Evolutionary conservation across 1,140 invertebrate genomes (phyloP).

Genomic region (Contarinia nasturtii): DNA sequence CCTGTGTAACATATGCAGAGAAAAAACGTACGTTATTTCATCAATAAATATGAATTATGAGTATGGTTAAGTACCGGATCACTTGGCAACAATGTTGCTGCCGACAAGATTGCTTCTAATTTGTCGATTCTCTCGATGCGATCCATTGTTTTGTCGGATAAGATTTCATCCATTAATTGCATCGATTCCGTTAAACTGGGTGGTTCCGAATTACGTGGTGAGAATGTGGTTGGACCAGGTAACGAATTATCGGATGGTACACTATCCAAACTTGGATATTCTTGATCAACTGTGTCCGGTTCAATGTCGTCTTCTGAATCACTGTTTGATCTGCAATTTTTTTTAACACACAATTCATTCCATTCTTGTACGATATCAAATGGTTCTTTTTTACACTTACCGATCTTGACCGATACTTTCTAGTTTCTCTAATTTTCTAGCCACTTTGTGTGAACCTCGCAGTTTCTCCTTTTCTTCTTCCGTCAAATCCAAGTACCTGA

Average conservation of each 20-base stretch:
- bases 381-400: constrained; percentile 10
- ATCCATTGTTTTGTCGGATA: constrained; percentile 67
- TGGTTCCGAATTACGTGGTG: constrained; percentile 54
- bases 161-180: constrained; percentile 71
- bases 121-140: constrained; percentile 71
- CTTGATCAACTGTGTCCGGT: constrained; percentile 45
- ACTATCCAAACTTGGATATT: constrained; percentile 58
- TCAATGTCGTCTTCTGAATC: constrained; percentile 46
- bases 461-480: constrained; percentile 84
- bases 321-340: constrained; percentile 30
- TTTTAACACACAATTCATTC: constrained; percentile 1
- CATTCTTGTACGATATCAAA: too few relatives aligned
- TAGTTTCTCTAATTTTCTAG: constrained; percentile 78
- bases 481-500: constrained; percentile 71
- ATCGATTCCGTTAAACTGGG: constrained; percentile 78
- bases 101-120: constrained; percentile 63
- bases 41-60: too few relatives aligned
- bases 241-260: constrained; percentile 48
- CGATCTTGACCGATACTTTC: constrained; percentile 52
- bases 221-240: constrained; percentile 36
- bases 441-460: constrained; percentile 81
- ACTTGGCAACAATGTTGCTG: constrained; percentile 39
- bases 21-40: not conserved
- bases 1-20: not conserved
- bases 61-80: constrained; percentile 14